These are phyloP conservation scores for Drosophila triauraria DNA, from an alignment of 1,140 invertebrate species.

Conservation along the genomic window DNA sequence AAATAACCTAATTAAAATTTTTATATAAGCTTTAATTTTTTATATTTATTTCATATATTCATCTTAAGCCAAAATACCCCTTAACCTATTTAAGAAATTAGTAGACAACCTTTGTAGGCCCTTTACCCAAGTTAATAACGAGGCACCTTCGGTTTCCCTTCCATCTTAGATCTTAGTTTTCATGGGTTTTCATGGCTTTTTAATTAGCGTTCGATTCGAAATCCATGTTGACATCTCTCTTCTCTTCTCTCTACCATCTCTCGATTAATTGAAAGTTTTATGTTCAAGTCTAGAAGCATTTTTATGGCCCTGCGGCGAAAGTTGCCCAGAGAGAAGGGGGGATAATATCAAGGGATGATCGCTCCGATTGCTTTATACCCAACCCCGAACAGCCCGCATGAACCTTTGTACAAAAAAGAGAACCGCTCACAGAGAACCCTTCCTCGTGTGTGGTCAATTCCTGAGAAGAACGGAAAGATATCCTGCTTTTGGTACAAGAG, in stretches of 20 bases:
- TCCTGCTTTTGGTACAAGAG: slow-evolving; percentile 26
- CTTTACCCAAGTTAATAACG: slow-evolving; percentile 19
- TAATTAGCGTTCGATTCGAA: slow-evolving; percentile 60
- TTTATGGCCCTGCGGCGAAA: slow-evolving; percentile 62
- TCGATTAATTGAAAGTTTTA: slow-evolving; percentile 65
- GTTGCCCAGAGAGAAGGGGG: slow-evolving; percentile 9
- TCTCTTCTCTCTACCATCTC: background rate
- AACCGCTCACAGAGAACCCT: slow-evolving; percentile 20
- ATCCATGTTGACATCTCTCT: slow-evolving; percentile 43
- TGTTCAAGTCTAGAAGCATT: slow-evolving; percentile 47
- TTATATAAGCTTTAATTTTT: too few relatives aligned
- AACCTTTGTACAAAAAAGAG: slow-evolving; percentile 18
- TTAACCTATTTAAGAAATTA: background rate
- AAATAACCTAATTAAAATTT: too few relatives aligned
- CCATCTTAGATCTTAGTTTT: slow-evolving; percentile 36
- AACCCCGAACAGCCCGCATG: slow-evolving; percentile 41
- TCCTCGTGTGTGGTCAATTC: slow-evolving; percentile 23
- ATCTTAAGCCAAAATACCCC: background rate
- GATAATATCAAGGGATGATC: slow-evolving; percentile 7
- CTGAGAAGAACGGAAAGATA: background rate
- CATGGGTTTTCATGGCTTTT: slow-evolving; percentile 49
- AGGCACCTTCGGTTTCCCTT: slow-evolving; percentile 1
- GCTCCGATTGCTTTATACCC: background rate
- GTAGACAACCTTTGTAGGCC: slow-evolving; percentile 9
- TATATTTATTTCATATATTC: background rate